Evolutionary conservation across 2,113 vertebrate species (phyloP).

Genomic region (Thunnus maccoyii): DNA sequence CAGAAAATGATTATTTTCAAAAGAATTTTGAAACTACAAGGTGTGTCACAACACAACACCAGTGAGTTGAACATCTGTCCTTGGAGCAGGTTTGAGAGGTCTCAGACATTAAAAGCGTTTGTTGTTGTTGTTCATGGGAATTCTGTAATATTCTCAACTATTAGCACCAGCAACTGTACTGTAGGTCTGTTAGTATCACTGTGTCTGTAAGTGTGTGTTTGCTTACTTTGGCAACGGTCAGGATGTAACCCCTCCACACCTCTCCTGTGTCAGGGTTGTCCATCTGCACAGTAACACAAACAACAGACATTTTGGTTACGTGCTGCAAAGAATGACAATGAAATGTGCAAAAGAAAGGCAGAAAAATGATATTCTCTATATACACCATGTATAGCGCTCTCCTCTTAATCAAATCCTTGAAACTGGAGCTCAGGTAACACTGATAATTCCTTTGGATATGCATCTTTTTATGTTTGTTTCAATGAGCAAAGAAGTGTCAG

Average conservation of each 20-base stretch:
- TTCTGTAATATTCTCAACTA: not conserved
- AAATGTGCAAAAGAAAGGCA: not conserved
- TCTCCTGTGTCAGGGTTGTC: conserved; percentile 82
- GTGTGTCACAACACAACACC: no score
- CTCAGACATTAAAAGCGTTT: not conserved
- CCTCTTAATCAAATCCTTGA: no score
- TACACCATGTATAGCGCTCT: no score
- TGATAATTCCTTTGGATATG: no score
- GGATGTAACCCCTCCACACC: conserved; percentile 88
- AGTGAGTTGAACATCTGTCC: not conserved
- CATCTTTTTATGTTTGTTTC: no score
- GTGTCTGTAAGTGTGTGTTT: conserved; percentile 1
- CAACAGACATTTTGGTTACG: not conserved
- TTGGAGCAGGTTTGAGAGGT: not conserved
- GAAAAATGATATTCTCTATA: no score
- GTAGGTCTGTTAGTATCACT: not conserved
- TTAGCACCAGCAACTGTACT: not conserved
- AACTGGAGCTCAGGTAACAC: no score
- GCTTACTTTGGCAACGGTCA: conserved; percentile 86
- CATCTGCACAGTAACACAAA: conserved; percentile 71
- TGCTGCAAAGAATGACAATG: not conserved
- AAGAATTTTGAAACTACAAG: no score
- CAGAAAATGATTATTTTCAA: not conserved
- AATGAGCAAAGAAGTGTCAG: no score
- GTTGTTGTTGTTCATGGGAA: no score